Conservation (phyloP, 2,113 vertebrate genomes). For the Gymnogyps californianus region DNA sequence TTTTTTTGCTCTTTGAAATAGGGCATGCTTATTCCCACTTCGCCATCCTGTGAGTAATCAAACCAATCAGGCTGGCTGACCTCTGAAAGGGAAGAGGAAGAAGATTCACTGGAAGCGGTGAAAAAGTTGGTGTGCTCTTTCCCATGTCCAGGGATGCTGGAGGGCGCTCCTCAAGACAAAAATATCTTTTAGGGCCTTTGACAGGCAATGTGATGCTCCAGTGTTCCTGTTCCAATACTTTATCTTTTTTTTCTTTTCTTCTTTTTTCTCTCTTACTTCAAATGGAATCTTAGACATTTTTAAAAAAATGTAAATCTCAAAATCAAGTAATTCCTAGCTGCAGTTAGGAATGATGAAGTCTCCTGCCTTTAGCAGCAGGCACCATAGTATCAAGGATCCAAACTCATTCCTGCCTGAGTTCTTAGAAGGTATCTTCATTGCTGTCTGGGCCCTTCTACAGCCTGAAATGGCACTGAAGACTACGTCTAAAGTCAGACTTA, state of each 20-base stretch:
- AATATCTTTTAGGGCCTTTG: not conserved
- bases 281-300: not conserved
- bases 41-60: not conserved
- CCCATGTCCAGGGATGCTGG: not conserved
- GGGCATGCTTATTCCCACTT: not conserved
- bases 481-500: not conserved
- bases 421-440: not conserved
- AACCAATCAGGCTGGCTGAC: not conserved
- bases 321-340: not conserved
- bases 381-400: not conserved
- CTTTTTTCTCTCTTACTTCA: not conserved
- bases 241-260: not conserved
- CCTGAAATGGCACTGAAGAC: not conserved
- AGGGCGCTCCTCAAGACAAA: not conserved
- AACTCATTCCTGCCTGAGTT: not conserved
- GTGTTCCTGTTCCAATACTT: not conserved
- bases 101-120: not conserved
- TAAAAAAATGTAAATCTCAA: not conserved
- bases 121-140: not conserved
- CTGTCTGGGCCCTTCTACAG: not conserved
- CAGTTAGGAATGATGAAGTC: not conserved
- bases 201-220: not conserved
- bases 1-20: not conserved
- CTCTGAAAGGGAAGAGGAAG: not conserved
- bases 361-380: not conserved